Conservation (phyloP, 2,888 invertebrate genomes). For the Eupithecia exiguata region DNA sequence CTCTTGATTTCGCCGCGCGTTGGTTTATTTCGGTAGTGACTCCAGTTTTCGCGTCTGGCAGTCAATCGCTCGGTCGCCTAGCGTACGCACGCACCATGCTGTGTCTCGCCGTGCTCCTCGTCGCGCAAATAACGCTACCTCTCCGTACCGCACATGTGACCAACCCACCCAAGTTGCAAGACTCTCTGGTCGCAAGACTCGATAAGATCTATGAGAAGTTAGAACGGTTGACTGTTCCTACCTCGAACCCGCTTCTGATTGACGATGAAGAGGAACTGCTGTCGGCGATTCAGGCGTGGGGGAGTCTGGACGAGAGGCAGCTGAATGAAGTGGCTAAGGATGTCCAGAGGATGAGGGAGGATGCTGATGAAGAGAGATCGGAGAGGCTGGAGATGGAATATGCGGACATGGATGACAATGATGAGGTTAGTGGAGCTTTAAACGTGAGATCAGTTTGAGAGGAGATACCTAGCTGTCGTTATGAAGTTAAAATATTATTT, state of each 20-base stretch:
- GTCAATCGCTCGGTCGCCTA: slow-evolving; percentile 54
- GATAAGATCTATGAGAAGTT: slow-evolving; percentile 69
- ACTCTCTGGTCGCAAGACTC: slow-evolving; percentile 60
- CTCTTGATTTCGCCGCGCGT: slow-evolving; percentile 6
- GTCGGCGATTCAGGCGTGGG: slow-evolving; percentile 69
- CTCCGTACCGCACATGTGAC: slow-evolving; percentile 67
- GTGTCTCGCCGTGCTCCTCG: slow-evolving; percentile 62
- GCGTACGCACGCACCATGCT: slow-evolving; percentile 67
- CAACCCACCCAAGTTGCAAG: slow-evolving; percentile 51
- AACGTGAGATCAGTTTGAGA: background rate
- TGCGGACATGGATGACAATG: slow-evolving; percentile 65
- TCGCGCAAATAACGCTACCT: slow-evolving; percentile 52
- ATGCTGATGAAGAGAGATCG: slow-evolving; percentile 51
- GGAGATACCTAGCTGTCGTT: too few species aligned
- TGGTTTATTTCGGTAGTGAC: slow-evolving; percentile 11
- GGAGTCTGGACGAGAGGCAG: slow-evolving; percentile 64
- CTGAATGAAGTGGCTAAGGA: slow-evolving; percentile 66
- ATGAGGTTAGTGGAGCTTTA: slow-evolving; percentile 64
- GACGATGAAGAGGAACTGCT: slow-evolving; percentile 73
- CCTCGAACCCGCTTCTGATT: slow-evolving; percentile 48
- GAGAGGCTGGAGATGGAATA: slow-evolving; percentile 62
- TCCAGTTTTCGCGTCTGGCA: slow-evolving; percentile 4
- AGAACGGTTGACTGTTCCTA: slow-evolving; percentile 61
- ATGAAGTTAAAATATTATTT: too few species aligned
- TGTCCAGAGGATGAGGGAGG: slow-evolving; percentile 61